A percentile compares a stretch with the other conserved stretches of the same genome.
Conservation (phyloP, 2,888 invertebrate genomes). For the Sipha maydis region DNA sequence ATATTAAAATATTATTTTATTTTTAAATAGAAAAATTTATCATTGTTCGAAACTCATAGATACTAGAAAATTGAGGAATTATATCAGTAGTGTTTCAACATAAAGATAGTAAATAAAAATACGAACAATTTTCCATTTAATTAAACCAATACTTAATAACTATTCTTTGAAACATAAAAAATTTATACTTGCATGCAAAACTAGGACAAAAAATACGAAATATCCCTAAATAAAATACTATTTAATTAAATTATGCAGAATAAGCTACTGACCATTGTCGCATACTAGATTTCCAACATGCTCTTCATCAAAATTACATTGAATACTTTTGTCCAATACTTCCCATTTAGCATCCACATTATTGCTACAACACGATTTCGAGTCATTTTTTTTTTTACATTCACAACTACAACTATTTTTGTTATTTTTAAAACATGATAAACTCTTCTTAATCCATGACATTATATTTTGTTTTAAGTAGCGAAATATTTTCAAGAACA, state of each 20-base stretch:
- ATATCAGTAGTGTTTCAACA: too few species aligned
- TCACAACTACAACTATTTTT: conserved; percentile 8
- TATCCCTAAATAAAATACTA: too few species aligned
- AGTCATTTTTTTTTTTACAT: conserved; percentile 16
- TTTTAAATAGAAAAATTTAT: too few species aligned
- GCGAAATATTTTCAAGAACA: neutral
- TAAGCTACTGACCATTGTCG: conserved; percentile 25
- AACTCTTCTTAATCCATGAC: conserved; percentile 53
- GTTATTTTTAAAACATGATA: conserved; percentile 42
- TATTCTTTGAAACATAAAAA: too few species aligned
- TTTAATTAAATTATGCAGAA: too few species aligned
- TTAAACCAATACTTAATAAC: too few species aligned
- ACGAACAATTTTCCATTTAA: too few species aligned
- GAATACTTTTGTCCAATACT: conserved; percentile 38
- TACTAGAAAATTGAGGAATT: too few species aligned
- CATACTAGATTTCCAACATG: neutral
- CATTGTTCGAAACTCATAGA: too few species aligned
- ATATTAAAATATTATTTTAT: too few species aligned
- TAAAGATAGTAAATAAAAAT: too few species aligned
- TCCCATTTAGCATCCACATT: neutral
- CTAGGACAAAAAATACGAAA: neutral
- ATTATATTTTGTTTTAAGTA: neutral
- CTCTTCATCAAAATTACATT: conserved; percentile 44
- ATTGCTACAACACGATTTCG: neutral
- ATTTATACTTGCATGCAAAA: too few species aligned